Conservation (phyloP, 2,113 vertebrate species). For the Neomonachus schauinslandi region DNA sequence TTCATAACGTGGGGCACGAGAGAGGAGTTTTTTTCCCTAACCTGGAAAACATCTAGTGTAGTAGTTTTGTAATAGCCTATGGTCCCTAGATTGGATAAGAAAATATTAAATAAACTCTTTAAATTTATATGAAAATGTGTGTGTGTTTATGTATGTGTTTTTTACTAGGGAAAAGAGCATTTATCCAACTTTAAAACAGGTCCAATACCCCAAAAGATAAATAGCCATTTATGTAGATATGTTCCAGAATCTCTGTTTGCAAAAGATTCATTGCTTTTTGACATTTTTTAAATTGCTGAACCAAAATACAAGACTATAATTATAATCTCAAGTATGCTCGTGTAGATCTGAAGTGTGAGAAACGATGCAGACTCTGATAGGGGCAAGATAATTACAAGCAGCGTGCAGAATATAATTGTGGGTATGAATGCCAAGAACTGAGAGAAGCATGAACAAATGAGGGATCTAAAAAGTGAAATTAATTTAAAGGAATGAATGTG, state of each 20-base stretch:
- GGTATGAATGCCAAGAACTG: conserved; percentile 53
- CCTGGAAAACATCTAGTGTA: neutral
- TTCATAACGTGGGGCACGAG: neutral
- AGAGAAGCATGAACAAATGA: conserved; percentile 42
- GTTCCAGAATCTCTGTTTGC: conserved; percentile 50
- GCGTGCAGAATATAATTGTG: conserved; percentile 62
- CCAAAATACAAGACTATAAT: conserved; percentile 68
- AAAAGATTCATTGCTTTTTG: conserved; percentile 53
- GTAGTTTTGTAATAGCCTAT: neutral
- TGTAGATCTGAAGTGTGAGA: conserved; percentile 50
- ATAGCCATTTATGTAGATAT: neutral
- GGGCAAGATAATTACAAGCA: conserved; percentile 69
- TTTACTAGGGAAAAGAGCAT: conserved; percentile 11
- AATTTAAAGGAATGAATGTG: conserved; percentile 29
- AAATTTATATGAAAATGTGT: neutral
- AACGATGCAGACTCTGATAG: conserved; percentile 36
- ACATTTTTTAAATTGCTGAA: conserved; percentile 59
- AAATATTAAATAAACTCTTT: neutral
- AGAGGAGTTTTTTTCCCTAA: neutral
- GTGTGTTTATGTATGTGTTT: neutral
- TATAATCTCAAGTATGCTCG: conserved; percentile 54
- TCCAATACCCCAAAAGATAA: neutral
- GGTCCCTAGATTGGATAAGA: neutral
- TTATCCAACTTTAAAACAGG: conserved; percentile 18
- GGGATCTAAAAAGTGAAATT: conserved; percentile 49